These are phyloP conservation scores for Rhinogobius similis DNA, from an alignment of 2,113 vertebrate genomes.

Conservation along the genomic window DNA sequence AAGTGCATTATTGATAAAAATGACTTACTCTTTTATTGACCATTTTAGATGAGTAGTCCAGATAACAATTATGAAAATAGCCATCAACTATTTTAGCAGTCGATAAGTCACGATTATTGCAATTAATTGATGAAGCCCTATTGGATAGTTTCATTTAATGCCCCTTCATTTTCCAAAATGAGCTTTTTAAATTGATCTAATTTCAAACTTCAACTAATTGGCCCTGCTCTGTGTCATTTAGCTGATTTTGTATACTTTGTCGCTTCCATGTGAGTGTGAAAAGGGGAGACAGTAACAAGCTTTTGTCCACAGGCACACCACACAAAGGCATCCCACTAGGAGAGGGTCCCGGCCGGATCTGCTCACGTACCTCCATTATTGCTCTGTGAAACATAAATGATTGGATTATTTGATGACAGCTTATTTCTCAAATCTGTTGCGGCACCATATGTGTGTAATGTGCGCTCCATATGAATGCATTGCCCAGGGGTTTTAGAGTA, in stretches of 20 bases:
- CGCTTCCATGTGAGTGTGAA: constrained; percentile 6
- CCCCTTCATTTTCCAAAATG: neutral
- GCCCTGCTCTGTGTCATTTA: neutral
- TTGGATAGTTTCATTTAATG: neutral
- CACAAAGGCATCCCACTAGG: constrained; percentile 62
- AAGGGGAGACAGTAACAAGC: constrained; percentile 31
- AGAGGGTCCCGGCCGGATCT: constrained; percentile 49
- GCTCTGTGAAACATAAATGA: constrained; percentile 76
- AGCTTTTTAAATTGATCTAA: constrained; percentile 11
- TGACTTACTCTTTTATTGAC: no score
- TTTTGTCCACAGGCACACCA: constrained; percentile 62
- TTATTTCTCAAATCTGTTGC: constrained; percentile 78
- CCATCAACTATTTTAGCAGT: no score
- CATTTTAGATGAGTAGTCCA: no score
- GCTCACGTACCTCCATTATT: constrained; percentile 66
- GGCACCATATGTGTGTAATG: constrained; percentile 76
- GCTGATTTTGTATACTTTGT: constrained; percentile 13
- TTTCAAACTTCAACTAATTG: neutral
- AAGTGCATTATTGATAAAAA: no score
- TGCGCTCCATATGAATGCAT: constrained; percentile 49
- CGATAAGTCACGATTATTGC: no score
- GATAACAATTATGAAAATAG: no score
- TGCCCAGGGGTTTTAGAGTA: constrained; percentile 56
- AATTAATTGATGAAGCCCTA: no score
- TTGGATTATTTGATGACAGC: constrained; percentile 80